These are phyloP conservation scores for Cynoglossus semilaevis DNA, from an alignment of 2,113 vertebrate species.

Conservation along the genomic window DNA sequence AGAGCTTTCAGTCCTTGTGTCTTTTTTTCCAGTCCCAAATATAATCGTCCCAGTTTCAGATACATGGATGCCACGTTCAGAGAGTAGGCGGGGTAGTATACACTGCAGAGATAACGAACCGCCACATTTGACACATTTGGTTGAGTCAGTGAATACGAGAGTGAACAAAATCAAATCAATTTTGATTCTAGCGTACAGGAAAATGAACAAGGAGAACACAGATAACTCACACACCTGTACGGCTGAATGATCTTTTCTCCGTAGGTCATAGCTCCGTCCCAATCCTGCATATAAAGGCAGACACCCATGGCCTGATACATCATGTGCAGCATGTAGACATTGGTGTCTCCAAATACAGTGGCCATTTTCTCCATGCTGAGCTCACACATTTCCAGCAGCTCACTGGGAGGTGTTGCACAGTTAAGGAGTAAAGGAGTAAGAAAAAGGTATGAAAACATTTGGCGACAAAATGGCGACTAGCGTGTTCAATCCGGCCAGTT, in stretches of 20 bases:
- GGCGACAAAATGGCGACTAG: too few relatives aligned
- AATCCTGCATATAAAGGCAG: constrained; percentile 96
- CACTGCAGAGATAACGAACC: constrained; percentile 66
- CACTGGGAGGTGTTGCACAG: constrained; percentile 83
- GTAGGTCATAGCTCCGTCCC: constrained; percentile 91
- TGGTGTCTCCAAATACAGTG: constrained; percentile 87
- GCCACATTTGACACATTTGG: too few relatives aligned
- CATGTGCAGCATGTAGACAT: constrained; percentile 98
- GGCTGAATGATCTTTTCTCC: constrained; percentile 87
- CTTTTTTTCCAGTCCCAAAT: constrained; percentile 87
- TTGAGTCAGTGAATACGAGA: too few relatives aligned
- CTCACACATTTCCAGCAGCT: constrained; percentile 95
- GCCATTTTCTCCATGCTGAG: constrained; percentile 96
- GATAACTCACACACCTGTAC: constrained; percentile 76
- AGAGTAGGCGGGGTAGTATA: constrained; percentile 93
- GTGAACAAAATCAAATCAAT: too few relatives aligned
- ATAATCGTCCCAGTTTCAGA: constrained; percentile 91
- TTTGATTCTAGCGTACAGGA: too few relatives aligned
- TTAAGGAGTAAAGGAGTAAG: constrained; percentile 79
- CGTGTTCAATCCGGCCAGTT: too few relatives aligned
- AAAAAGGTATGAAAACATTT: neutral
- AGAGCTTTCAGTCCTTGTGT: constrained; percentile 84
- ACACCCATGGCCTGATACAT: constrained; percentile 99
- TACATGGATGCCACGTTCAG: constrained; percentile 98
- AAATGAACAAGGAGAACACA: too few relatives aligned